A percentile compares a stretch with the other conserved stretches of the same genome.
phyloP scores from a whole-genome alignment of 2,113 vertebrate species.

The Panthera tigris region DNA sequence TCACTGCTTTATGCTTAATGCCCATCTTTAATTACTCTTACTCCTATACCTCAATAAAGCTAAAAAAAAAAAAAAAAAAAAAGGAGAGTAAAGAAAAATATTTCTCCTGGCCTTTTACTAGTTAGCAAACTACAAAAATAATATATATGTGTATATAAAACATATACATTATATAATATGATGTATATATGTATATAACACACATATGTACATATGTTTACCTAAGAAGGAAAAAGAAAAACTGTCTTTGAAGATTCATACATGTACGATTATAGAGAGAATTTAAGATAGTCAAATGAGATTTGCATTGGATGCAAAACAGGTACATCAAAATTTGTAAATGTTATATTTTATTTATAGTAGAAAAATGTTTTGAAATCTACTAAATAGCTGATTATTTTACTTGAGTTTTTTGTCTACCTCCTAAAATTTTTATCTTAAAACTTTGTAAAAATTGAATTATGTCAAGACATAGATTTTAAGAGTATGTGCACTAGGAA shows the following conservation, averaged over 20 bases:
- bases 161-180: not conserved
- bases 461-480: not conserved
- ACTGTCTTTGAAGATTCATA: not conserved
- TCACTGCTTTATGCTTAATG: conserved; percentile 59
- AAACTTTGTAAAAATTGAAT: not conserved
- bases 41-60: conserved; percentile 19
- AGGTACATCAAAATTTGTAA: not conserved
- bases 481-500: not conserved
- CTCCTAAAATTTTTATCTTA: not conserved
- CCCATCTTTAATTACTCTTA: conserved; percentile 80
- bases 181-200: not conserved
- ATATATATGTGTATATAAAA: not conserved
- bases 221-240: not conserved
- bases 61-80: not conserved
- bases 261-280: not conserved
- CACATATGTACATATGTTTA: not conserved
- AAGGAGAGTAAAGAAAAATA: not conserved
- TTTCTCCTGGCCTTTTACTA: not conserved
- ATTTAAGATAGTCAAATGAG: not conserved
- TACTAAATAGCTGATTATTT: not conserved
- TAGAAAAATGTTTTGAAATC: not conserved
- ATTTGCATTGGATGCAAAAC: not conserved
- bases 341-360: not conserved
- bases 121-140: not conserved
- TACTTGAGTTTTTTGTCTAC: not conserved